Percentiles rank a stretch among this genome's conserved stretches.
Conservation (phyloP, 2,113 vertebrate genomes). For the Xerus inauris region DNA sequence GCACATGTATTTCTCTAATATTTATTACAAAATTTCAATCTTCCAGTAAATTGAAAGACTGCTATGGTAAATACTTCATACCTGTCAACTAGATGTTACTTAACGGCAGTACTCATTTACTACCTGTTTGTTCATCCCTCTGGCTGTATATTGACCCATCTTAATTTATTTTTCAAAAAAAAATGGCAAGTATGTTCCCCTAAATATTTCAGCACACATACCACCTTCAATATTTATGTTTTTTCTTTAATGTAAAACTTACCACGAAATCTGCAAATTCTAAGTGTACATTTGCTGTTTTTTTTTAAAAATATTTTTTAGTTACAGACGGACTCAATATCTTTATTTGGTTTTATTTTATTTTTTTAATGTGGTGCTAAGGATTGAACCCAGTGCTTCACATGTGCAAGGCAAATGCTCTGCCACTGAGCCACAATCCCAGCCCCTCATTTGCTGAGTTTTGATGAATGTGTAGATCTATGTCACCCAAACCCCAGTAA, state of each 20-base stretch:
- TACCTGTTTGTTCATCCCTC: not conserved
- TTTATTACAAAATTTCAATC: constrained; percentile 11
- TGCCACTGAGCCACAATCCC: too few relatives aligned
- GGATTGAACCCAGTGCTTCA: too few relatives aligned
- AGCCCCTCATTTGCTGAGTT: not conserved
- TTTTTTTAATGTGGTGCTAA: too few relatives aligned
- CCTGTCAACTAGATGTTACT: not conserved
- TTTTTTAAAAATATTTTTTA: too few relatives aligned
- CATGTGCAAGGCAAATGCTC: too few relatives aligned
- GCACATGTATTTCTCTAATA: not conserved
- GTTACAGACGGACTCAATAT: too few relatives aligned
- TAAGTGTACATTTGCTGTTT: too few relatives aligned
- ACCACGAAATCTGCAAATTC: not conserved
- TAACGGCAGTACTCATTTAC: not conserved
- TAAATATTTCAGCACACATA: not conserved
- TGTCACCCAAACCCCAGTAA: not conserved
- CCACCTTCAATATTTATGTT: not conserved
- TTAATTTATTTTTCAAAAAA: constrained; percentile 8
- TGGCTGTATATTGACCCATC: not conserved
- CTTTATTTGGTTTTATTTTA: too few relatives aligned
- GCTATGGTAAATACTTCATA: not conserved
- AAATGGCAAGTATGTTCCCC: not conserved
- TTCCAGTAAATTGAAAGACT: not conserved
- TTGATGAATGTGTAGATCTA: not conserved
- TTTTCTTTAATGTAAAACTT: not conserved